Evolutionary conservation across 2,113 vertebrate genomes (phyloP), one percentile per base, ranked within the genome.

Genomic region (Thomomys bottae): DNA sequence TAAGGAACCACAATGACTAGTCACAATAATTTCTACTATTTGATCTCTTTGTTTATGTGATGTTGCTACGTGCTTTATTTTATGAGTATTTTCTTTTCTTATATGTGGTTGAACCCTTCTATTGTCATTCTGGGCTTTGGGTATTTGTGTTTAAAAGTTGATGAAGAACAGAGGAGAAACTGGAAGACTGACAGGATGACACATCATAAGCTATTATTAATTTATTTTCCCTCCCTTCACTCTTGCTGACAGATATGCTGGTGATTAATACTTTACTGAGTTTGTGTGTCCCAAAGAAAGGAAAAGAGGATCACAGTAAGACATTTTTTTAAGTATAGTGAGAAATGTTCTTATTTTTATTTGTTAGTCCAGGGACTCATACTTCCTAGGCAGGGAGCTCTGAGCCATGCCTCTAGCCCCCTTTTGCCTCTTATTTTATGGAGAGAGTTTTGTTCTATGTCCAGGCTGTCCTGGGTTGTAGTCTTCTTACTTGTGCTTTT

Each of bases 21-120:
- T 95, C 93, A 94, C 87, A 88, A 92, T 90, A 89, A 93, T 95
- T 96, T 94, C 94, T 54, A 93, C 88, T 64, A 87, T 81, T 94
- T 93, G 89, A 80, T 88, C 93, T 95, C 92, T 96, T 96, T 94
- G 83, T 96, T 95, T 96, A 90, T 90, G 86, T 95, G 93, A 95
- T 89, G 82, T 82, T 93, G 72, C 82, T 88, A 86, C 90, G 92
- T 93, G 95, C 84, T 94, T 96, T 77, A 79, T 94, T 95, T 96
- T 97, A 95, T 95, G 84, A 94, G 80, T 79, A 66, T 96, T 93
- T 96, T 95, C 85, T 91, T 94, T 93, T 84, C 86, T 89, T 82
- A 26, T 67, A 76, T 95, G 92, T 94, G 95, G 80, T 78, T 95
- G 90, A 82, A 68, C 68, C 54, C 89, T 87, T 94, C 77, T 66